Percentiles rank a stretch among this genome's conserved stretches.
phyloP scores from a whole-genome alignment of 64 coral and sea anemone species.

The Stylophora pistillata region DNA sequence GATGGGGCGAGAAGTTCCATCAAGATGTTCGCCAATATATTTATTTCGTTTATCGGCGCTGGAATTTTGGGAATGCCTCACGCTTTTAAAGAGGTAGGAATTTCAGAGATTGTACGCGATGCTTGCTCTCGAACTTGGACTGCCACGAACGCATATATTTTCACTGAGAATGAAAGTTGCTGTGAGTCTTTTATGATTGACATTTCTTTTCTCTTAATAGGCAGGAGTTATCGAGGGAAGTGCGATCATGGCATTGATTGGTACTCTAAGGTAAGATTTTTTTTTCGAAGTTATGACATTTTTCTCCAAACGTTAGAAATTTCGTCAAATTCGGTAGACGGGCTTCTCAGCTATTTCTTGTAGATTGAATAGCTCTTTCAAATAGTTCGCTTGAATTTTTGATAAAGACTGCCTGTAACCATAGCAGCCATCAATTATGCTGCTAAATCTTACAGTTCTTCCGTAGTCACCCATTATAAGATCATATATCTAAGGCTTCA shows the following conservation, averaged over 20 bases:
- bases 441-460: neutral
- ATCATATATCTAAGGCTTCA: neutral
- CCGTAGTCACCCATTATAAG: neutral
- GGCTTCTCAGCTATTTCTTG: no score
- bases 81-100: constrained; percentile 94
- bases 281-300: neutral
- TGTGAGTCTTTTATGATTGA: neutral
- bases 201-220: constrained; percentile 35
- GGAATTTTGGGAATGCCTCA: constrained; percentile 98
- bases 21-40: constrained; percentile 98
- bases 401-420: neutral
- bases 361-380: no score
- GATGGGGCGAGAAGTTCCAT: constrained; percentile 95
- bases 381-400: neutral
- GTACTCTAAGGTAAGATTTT: constrained; percentile 81
- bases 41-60: constrained; percentile 99
- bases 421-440: neutral
- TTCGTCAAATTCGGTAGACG: no score
- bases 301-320: neutral
- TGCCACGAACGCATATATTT: constrained; percentile 40
- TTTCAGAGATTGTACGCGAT: neutral
- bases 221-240: constrained; percentile 94
- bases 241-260: constrained; percentile 83
- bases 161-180: neutral
- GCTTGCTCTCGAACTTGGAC: neutral